A percentile compares a stretch with the other conserved stretches of the same genome.
Conservation (phyloP, 2,888 invertebrate species). For the Cataglyphis altisquamis region DNA sequence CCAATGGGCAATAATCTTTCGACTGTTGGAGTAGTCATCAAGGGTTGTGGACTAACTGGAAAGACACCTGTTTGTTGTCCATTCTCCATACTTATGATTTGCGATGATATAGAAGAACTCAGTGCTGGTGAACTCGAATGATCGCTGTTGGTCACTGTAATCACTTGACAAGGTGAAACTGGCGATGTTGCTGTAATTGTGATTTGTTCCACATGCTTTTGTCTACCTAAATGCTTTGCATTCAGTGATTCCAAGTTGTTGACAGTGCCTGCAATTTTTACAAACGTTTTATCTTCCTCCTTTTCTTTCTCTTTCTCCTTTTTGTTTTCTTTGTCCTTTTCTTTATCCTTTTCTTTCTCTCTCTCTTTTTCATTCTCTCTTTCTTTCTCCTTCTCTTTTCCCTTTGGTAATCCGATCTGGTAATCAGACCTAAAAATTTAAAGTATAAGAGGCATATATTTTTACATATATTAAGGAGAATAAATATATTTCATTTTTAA, state of each 20-base stretch:
- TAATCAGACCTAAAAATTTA: constrained; percentile 55
- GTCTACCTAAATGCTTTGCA: constrained; percentile 81
- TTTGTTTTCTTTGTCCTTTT: background rate
- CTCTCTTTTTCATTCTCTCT: background rate
- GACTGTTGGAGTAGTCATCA: constrained; percentile 82
- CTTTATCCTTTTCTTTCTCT: background rate
- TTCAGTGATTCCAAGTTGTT: constrained; percentile 75
- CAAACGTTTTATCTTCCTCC: constrained; percentile 13
- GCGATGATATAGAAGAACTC: constrained; percentile 81
- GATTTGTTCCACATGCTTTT: constrained; percentile 79
- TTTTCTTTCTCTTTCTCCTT: background rate
- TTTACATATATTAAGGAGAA: constrained; percentile 14
- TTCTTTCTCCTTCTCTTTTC: background rate
- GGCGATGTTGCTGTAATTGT: constrained; percentile 79
- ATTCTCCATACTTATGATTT: constrained; percentile 82
- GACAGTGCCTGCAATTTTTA: constrained; percentile 35
- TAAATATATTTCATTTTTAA: background rate
- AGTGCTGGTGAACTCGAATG: constrained; percentile 82
- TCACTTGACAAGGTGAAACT: constrained; percentile 79
- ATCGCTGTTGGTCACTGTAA: constrained; percentile 80
- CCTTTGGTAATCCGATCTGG: background rate
- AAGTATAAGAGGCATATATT: background rate
- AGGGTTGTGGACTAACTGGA: constrained; percentile 70
- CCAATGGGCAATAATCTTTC: constrained; percentile 89
- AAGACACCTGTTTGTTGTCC: constrained; percentile 76